Base-by-base conservation (phyloP, 1,140 invertebrate species). In the Pachyrhynchus sulphureomaculatus region DNA sequence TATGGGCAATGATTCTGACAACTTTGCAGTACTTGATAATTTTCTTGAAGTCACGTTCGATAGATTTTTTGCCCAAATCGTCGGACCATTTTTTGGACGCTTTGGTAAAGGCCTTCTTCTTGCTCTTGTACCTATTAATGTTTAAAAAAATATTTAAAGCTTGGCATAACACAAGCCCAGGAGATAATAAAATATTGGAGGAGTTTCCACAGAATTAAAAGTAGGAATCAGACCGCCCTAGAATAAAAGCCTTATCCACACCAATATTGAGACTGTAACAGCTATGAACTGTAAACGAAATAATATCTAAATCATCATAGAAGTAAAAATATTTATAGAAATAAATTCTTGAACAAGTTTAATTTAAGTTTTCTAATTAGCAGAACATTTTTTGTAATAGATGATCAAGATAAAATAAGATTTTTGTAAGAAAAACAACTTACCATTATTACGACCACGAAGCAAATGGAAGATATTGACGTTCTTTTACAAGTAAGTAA, bases 41-140 rank as follows among this genome's bases (percentile, higher is more conserved):
- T 79, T 97, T 98, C 75, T 88, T 89, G 67, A 99, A 90, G 72
- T 99, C 95, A 64, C 90, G 90, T 66, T 99, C 95, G 77, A 99
- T 99, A 49, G 93, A 92, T 79, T 98, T 96, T 76, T 91, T 92
- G 37, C 98, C 97, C 62, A 92, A 84, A 68, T 94, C 89, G 84
- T 99, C 96, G 72, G 93, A 88, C 96, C 97, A 99, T 79, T 99
- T 99, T 83, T 98, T 98, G 74, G 92, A 90, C 54, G 93, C 87
- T 80, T 99, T 99, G 60, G 95, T 95, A 80, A 99, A 99, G 68
- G 98, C 98, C 93, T 98, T 99, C 93, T 99, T 99, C 87, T 99
- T 98, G 76, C 93, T 96, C 80, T 96, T 95, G 82, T 96, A 98
- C 98, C 97, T 99, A 74, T 63, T 29, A 49, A 34, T 49, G 13